Percentiles rank a stretch among this genome's conserved stretches.
These are phyloP conservation scores for Trichechus manatus DNA, from an alignment of 2,113 vertebrate species.

Conservation along the genomic window DNA sequence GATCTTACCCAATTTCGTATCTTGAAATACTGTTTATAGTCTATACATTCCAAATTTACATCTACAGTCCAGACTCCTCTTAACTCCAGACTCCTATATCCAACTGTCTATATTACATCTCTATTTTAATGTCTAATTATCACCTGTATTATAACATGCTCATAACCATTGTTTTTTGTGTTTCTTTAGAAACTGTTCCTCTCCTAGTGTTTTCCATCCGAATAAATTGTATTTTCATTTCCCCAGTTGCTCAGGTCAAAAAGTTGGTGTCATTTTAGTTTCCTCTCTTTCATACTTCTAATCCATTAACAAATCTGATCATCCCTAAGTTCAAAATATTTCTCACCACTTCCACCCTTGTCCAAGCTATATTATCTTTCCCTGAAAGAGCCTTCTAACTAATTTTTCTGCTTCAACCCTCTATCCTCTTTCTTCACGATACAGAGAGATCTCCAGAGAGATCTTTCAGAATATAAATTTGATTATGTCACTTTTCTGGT, in stretches of 20 bases:
- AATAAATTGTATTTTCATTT: not conserved
- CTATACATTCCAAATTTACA: not conserved
- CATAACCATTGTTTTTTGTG: not conserved
- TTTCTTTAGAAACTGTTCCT: slow-evolving; percentile 1
- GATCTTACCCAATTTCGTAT: not conserved
- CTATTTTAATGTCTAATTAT: not conserved
- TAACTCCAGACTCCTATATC: not conserved
- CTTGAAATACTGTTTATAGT: not conserved
- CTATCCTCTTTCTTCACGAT: not conserved
- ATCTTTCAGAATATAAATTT: not conserved
- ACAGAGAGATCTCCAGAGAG: not conserved
- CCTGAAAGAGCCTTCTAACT: not conserved
- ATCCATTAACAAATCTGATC: not conserved
- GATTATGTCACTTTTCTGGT: not conserved
- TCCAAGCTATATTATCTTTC: not conserved
- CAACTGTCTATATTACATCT: not conserved
- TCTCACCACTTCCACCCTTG: not conserved
- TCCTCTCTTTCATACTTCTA: not conserved
- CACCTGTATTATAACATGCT: not conserved
- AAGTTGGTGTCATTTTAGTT: not conserved
- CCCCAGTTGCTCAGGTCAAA: not conserved
- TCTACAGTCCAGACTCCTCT: not conserved
- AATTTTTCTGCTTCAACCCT: not conserved
- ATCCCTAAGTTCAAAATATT: not conserved
- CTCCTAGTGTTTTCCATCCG: not conserved